Evolutionary conservation across 2,888 invertebrate species (phyloP), one percentile per base, ranked within the genome.

Genomic region (Aromia moschata): DNA sequence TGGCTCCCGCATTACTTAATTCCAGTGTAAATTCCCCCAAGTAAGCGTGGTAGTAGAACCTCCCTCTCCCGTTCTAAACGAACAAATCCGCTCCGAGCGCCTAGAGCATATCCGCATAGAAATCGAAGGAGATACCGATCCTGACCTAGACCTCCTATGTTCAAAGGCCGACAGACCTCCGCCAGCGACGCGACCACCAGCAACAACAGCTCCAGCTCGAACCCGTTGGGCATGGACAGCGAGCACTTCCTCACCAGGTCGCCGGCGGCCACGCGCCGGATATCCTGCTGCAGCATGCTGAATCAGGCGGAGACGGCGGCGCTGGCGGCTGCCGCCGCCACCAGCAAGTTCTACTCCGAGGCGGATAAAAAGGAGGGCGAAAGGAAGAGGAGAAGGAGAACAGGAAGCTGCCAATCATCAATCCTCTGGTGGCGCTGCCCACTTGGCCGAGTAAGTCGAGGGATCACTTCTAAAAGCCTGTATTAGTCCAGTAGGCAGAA

Each of bases 241-340:
- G 88, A 89, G 69, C 83, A 84, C 67, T 88, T 88, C 70, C 80
- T 90, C 16, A 90, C 88, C 66, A 89, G 89, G 73, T 92, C 93
- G 1, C 92, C 93, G 2, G 91, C 93, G 54, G 93, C 94, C 7
- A 93, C 94, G 4, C 86, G 96, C 63, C 84, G 96, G 68, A 95
- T 96, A 76, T 95, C 95, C 65, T 94, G 94, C 78, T 94, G 95
- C 59, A 94, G 94, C 74, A 88, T 94, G 66, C 87, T 94, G 74
- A 94, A 92, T 77, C 87, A 89, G 2, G 87, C 86, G 40, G 90
- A 88, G 76, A 84, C 86, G 14, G 82, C 85, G 1, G 83, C 85
- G 16, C 72, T 84, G 40, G 86, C 87, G n/a, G 86, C 88, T 7
- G 84, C 86, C 1, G 85, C 86, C 9, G 86, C 87, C 12, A 84